Percentiles rank a stretch among this genome's conserved stretches.
Conservation (phyloP, 92 coral and sea anemone genomes). For the Micromussa lordhowensis region DNA sequence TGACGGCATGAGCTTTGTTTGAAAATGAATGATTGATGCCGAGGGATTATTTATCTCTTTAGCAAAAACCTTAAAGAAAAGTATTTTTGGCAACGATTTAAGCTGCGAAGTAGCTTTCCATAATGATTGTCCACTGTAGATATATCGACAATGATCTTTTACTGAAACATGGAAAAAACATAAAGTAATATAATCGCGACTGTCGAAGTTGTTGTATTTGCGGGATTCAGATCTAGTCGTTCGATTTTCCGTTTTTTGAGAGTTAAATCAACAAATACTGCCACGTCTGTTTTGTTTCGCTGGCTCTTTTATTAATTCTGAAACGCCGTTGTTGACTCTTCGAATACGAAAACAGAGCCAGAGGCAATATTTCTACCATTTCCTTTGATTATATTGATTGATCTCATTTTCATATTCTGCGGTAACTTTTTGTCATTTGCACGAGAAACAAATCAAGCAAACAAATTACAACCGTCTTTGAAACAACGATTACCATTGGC, state of each 20-base stretch:
- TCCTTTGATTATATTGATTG: constrained; percentile 2
- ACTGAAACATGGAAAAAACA: not conserved
- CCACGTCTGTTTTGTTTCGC: constrained; percentile 17
- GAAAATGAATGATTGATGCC: constrained; percentile 26
- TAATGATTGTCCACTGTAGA: not conserved
- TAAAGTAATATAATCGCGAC: not conserved
- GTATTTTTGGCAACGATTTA: constrained; percentile 11
- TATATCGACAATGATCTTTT: not conserved
- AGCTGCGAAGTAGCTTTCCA: not conserved
- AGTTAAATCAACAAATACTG: constrained; percentile 1
- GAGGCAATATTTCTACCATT: not conserved
- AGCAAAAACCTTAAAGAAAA: not conserved
- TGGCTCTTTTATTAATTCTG: constrained; percentile 5
- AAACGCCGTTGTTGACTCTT: not conserved
- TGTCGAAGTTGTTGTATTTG: not conserved
- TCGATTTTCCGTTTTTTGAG: constrained; percentile 26
- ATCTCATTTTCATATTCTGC: not conserved
- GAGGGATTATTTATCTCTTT: not conserved
- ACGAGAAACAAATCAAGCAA: not conserved
- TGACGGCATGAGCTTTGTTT: constrained; percentile 20
- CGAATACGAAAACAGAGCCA: not conserved
- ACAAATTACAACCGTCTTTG: not conserved
- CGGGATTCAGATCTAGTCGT: not conserved
- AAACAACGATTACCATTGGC: not conserved
- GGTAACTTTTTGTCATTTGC: not conserved